Base-by-base conservation (phyloP, 2,888 invertebrate genomes). In the Heteropelma amictum region DNA sequence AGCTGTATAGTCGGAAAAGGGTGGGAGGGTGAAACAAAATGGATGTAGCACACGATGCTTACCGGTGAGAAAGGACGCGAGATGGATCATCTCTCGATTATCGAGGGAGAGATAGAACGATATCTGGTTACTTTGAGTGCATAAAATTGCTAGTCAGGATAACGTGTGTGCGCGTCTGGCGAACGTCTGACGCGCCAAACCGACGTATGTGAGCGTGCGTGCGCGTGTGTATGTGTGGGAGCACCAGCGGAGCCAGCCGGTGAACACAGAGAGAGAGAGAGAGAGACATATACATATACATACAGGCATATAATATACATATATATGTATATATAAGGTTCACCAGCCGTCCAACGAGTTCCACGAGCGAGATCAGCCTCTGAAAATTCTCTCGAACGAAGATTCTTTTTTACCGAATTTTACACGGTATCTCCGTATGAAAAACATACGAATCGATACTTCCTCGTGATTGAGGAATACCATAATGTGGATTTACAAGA, bases 131-230 rank as follows among this genome's bases (percentile, higher is more conserved):
- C n/a, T 17, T 30, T 30, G 33, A 47, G 65, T 23, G 28, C 1
- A 23, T 42, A n/a, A 33, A 38, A 49, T 7, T 35, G 40, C 51
- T 26, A 17, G 19, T 49, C 54, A 12, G 33, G 40, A 45, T 21
- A 67, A 53, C 40, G 47, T 8, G 14, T 30, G 58, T 42, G 30
- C 58, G 51, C 65, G 72, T 77, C 70, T 58, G 56, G 68, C 65
- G 49, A 56, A 76, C 61, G 73, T 76, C 72, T 69, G 76, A 73
- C 73, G 76, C 73, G 76, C 65, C 69, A 73, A 64, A 73, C 68
- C 58, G 54, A 38, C 72, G 28, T 56, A 51, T 49, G n/a, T 12
- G 35, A 17, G 35, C 8, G 53, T 21, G 63, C 19, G 23, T 17
- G 23, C 7, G 49, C n/a, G 38, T 30, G 49, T 14, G 33, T 35